Evolutionary conservation across 2,797 vertebrate species (phyloP).

Genomic region (Poecile montanus): DNA sequence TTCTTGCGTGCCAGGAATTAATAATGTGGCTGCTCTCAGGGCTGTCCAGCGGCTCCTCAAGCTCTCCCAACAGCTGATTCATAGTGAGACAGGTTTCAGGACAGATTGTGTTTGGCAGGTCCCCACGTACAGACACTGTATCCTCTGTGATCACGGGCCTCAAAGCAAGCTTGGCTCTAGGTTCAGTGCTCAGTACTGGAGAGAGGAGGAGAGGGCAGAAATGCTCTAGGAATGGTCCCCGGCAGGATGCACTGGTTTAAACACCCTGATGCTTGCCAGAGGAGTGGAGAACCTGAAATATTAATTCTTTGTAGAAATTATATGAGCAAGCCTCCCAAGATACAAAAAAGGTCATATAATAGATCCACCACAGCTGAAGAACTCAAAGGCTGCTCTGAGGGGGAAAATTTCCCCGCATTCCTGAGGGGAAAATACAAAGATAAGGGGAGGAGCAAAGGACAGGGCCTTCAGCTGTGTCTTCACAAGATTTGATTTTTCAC

Average conservation of each 20-base stretch:
- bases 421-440: neutral
- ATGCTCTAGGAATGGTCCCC: neutral
- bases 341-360: neutral
- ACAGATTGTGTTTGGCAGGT: neutral
- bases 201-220: neutral
- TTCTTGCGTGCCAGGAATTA: neutral
- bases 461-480: neutral
- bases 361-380: neutral
- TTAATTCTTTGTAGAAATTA: neutral
- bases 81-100: neutral
- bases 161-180: neutral
- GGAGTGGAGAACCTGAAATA: neutral
- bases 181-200: neutral
- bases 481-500: neutral
- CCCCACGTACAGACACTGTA: neutral
- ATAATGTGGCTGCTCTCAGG: neutral
- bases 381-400: neutral
- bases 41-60: neutral
- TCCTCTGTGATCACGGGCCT: rapidly evolving
- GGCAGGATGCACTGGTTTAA: neutral
- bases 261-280: neutral
- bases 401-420: neutral
- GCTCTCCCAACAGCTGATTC: neutral
- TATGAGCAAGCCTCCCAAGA: neutral
- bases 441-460: neutral